Evolutionary conservation across 2,888 invertebrate genomes (phyloP).

Genomic region (Lasioglossum villosulum): DNA sequence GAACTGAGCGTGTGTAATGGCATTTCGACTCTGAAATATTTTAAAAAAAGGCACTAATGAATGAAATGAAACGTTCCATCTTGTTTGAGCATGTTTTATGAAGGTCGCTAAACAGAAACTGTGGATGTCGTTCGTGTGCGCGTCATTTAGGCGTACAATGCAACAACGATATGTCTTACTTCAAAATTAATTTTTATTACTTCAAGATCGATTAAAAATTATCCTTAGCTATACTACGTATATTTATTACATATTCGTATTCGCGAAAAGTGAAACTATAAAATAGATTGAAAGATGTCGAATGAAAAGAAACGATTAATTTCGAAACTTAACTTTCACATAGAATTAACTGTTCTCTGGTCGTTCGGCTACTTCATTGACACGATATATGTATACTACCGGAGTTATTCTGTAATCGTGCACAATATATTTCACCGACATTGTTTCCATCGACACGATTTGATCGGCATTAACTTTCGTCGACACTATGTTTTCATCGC

Average conservation of each 20-base stretch:
- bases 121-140: background rate
- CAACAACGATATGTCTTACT: conserved; percentile 1
- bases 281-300: background rate
- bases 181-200: conserved; percentile 11
- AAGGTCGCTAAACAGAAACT: background rate
- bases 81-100: background rate
- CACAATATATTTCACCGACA: too few species aligned
- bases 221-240: background rate
- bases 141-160: background rate
- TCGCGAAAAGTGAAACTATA: background rate
- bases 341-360: conserved; percentile 14
- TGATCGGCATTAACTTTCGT: too few species aligned
- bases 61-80: background rate
- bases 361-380: background rate
- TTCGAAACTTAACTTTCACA: background rate
- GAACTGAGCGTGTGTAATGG: background rate
- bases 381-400: background rate
- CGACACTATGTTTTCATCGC: background rate
- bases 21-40: background rate
- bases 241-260: background rate
- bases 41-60: background rate
- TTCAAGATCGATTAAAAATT: background rate
- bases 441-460: too few species aligned
- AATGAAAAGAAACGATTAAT: background rate
- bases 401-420: too few species aligned